A percentile compares a stretch with the other conserved stretches of the same genome.
Conservation (phyloP, 1,140 invertebrate genomes). For the Muscidifurax raptorellus region DNA sequence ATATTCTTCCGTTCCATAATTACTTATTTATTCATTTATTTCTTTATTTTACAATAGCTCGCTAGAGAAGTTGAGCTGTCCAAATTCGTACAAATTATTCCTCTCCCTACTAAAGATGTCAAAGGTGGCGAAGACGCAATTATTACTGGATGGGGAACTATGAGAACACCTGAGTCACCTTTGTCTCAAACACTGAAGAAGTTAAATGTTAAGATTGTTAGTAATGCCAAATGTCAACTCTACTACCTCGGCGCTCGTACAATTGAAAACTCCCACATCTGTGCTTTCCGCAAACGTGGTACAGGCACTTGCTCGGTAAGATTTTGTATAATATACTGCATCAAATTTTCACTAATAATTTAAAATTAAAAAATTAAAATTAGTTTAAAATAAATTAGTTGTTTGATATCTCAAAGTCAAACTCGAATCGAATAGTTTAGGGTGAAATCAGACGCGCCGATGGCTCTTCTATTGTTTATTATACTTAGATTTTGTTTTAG, state of each 20-base stretch:
- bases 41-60: constrained; percentile 38
- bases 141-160: constrained; percentile 47
- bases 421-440: too few species aligned
- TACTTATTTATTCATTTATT: neutral
- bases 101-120: constrained; percentile 15
- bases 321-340: too few species aligned
- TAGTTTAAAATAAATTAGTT: neutral
- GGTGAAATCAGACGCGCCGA: too few species aligned
- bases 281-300: constrained; percentile 15
- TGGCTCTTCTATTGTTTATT: too few species aligned
- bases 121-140: neutral
- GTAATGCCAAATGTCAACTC: neutral
- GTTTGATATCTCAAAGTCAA: too few species aligned
- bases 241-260: neutral
- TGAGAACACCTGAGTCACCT: neutral
- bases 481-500: too few species aligned
- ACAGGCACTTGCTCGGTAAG: constrained; percentile 46
- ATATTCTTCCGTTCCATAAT: neutral
- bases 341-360: too few species aligned
- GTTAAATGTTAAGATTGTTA: neutral
- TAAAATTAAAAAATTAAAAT: neutral
- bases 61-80: constrained; percentile 22
- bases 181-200: neutral
- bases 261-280: constrained; percentile 14
- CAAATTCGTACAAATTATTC: neutral